Evolutionary conservation across 2,797 vertebrate genomes (phyloP).

Genomic region (Crypturellus tataupa): DNA sequence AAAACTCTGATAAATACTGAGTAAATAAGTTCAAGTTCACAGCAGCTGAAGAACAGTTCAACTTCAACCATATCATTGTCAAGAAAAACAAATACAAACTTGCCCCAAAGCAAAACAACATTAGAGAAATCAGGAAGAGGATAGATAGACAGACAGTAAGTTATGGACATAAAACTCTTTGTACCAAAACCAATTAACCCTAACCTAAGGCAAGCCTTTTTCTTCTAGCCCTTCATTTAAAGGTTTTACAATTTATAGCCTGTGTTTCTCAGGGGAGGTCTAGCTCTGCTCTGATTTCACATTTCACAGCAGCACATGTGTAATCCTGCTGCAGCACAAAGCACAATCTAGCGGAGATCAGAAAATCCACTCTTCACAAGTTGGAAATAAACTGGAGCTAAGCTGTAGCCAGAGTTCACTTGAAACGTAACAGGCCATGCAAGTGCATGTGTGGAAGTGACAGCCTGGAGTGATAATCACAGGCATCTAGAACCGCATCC

Average conservation of each 20-base stretch:
- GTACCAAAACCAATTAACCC: constrained; percentile 80
- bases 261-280: constrained; percentile 80
- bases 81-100: constrained; percentile 72
- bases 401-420: neutral
- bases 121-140: constrained; percentile 75
- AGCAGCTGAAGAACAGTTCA: constrained; percentile 55
- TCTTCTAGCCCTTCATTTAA: constrained; percentile 74
- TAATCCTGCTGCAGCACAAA: constrained; percentile 54
- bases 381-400: neutral
- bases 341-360: neutral
- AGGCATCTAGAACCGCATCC: neutral
- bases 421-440: neutral
- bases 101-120: constrained; percentile 70
- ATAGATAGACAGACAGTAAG: constrained; percentile 81
- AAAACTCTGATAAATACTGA: constrained; percentile 56
- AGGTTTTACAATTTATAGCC: constrained; percentile 76
- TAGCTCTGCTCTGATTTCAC: constrained; percentile 71
- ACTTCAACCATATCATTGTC: constrained; percentile 63
- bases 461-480: neutral
- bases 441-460: neutral
- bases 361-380: constrained; percentile 48
- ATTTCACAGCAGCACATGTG: constrained; percentile 69
- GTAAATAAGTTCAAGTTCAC: constrained; percentile 54
- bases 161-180: constrained; percentile 82
- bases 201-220: constrained; percentile 74